phyloP scores from a whole-genome alignment of 1,140 invertebrate species.

The Sminthurinus signatus region DNA sequence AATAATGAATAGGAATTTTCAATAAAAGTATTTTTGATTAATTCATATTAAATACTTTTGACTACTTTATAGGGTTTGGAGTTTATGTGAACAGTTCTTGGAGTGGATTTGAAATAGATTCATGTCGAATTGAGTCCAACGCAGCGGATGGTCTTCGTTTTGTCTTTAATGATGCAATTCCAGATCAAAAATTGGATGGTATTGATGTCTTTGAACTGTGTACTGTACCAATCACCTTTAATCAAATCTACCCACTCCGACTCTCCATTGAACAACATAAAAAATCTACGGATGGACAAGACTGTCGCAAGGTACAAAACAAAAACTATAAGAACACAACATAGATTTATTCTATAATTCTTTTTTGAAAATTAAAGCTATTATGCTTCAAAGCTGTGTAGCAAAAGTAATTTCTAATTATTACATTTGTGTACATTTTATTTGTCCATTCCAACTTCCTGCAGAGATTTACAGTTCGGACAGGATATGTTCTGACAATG shows the following conservation, averaged over 20 bases:
- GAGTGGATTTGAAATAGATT: constrained; percentile 64
- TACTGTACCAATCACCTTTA: constrained; percentile 67
- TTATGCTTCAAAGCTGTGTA: background rate
- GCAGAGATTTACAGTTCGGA: constrained; percentile 62
- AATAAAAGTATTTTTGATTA: no score
- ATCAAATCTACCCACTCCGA: constrained; percentile 73
- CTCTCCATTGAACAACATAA: constrained; percentile 68
- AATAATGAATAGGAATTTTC: no score
- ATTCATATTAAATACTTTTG: background rate
- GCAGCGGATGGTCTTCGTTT: constrained; percentile 79
- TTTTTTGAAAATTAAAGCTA: no score
- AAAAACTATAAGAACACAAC: no score
- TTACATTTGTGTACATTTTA: background rate
- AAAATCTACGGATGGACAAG: constrained; percentile 58
- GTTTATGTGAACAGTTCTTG: constrained; percentile 80
- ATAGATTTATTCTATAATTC: no score
- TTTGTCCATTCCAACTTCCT: background rate
- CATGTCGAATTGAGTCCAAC: constrained; percentile 68
- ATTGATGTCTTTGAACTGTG: constrained; percentile 73
- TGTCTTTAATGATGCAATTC: constrained; percentile 61
- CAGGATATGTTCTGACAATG: constrained; percentile 71
- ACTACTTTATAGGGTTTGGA: constrained; percentile 61
- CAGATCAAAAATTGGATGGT: constrained; percentile 58
- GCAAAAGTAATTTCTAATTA: background rate
- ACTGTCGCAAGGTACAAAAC: constrained; percentile 66